Percentiles rank a stretch among this genome's conserved stretches.
Evolutionary conservation across 2,888 invertebrate genomes (phyloP).

Genomic region (Agriopis leucophaearia): DNA sequence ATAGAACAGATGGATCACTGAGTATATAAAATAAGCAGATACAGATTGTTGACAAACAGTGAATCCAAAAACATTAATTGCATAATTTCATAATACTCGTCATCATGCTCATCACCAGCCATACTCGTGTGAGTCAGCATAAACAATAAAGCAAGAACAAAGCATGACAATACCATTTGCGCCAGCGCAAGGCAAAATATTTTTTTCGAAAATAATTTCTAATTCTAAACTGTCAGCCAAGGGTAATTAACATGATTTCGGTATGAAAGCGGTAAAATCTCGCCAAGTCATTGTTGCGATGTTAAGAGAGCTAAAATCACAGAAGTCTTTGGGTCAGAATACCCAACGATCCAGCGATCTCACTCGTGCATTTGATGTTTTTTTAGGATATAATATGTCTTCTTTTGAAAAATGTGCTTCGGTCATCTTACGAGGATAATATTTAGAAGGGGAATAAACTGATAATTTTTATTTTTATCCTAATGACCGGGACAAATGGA

Average conservation of each 20-base stretch:
- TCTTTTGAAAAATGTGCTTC: no score
- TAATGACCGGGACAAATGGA: no score
- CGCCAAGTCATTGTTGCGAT: slow-evolving; percentile 9
- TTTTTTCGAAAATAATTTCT: slow-evolving; percentile 10
- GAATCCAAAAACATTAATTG: slow-evolving; percentile 2
- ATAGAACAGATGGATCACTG: not conserved
- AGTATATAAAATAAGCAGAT: not conserved
- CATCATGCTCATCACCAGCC: not conserved
- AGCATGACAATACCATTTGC: slow-evolving; percentile 8
- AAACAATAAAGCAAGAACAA: slow-evolving; percentile 7
- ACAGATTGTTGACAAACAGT: slow-evolving; percentile 15
- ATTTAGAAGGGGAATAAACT: no score
- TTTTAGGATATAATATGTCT: no score
- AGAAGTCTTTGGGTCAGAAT: no score
- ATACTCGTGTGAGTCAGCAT: slow-evolving; percentile 14
- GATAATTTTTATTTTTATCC: no score
- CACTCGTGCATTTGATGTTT: no score
- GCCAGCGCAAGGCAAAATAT: slow-evolving; percentile 4
- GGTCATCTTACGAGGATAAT: not conserved
- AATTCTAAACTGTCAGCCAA: slow-evolving; percentile 8
- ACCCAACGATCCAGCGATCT: no score
- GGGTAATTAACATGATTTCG: slow-evolving; percentile 13
- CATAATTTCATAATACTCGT: not conserved
- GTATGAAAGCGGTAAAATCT: slow-evolving; percentile 1
- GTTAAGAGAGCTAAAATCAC: not conserved